A percentile compares a stretch with the other conserved stretches of the same genome.
These are phyloP conservation scores for Pheosia gnoma DNA, from an alignment of 2,888 invertebrate genomes.

Conservation along the genomic window DNA sequence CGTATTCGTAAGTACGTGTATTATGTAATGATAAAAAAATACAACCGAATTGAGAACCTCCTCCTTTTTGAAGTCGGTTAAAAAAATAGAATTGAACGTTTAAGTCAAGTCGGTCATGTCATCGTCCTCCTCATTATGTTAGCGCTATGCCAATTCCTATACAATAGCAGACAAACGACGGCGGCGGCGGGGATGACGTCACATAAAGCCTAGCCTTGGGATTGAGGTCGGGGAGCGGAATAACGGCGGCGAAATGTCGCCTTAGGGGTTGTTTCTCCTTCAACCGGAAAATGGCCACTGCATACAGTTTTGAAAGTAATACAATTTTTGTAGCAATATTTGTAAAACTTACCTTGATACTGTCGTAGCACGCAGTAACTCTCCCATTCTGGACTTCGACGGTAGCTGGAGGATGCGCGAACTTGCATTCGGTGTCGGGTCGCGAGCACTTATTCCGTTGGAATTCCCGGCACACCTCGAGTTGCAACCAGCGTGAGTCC, in stretches of 20 bases:
- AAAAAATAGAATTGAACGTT: slow-evolving; percentile 11
- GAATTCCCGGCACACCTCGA: slow-evolving; percentile 99
- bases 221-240: slow-evolving; percentile 78
- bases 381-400: slow-evolving; percentile 99
- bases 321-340: not conserved
- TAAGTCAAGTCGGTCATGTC: slow-evolving; percentile 50
- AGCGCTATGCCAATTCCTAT: slow-evolving; percentile 71
- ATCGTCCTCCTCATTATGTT: slow-evolving; percentile 72
- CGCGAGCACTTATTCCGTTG: slow-evolving; percentile 99
- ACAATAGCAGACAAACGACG: slow-evolving; percentile 66
- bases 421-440: slow-evolving; percentile 99
- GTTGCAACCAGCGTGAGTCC: slow-evolving; percentile 99
- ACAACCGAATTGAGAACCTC: too few relatives aligned
- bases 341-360: slow-evolving; percentile 96
- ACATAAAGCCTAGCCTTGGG: slow-evolving; percentile 74
- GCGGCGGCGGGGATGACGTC: slow-evolving; percentile 72
- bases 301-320: slow-evolving; percentile 44
- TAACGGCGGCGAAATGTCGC: slow-evolving; percentile 73
- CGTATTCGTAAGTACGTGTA: too few relatives aligned
- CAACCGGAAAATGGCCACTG: slow-evolving; percentile 56
- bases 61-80: too few relatives aligned
- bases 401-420: slow-evolving; percentile 99
- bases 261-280: slow-evolving; percentile 65
- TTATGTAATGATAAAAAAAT: not conserved
- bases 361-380: slow-evolving; percentile 99